Percentiles rank a stretch among this genome's conserved stretches.
Conservation (phyloP, 2,797 vertebrate genomes). For the Brachyrhaphis roseni region DNA sequence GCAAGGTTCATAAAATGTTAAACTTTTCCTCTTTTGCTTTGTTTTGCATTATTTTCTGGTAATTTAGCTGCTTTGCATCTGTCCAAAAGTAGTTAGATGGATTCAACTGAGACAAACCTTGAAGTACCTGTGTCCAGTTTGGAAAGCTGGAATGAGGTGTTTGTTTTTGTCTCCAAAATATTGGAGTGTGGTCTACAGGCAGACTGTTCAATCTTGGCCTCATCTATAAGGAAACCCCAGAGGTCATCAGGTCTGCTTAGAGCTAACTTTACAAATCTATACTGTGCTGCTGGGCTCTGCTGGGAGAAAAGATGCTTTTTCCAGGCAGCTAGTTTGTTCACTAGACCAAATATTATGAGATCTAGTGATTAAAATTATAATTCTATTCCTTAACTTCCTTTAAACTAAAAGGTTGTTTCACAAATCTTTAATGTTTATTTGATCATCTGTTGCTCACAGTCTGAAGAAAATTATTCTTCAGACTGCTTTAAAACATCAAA, state of each 20-base stretch:
- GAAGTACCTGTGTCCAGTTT: not conserved
- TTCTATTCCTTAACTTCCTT: not conserved
- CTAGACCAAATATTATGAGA: not conserved
- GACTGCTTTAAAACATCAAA: not conserved
- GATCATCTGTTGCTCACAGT: not conserved
- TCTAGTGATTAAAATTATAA: not conserved
- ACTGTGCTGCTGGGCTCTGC: no score
- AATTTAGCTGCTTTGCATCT: not conserved
- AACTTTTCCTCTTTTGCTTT: not conserved
- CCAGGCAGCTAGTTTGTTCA: not conserved
- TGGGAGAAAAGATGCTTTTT: no score
- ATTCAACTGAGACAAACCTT: not conserved
- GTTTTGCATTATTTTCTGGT: not conserved
- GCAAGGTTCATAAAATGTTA: not conserved
- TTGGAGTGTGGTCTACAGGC: not conserved
- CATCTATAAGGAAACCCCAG: not conserved
- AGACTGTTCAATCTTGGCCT: not conserved
- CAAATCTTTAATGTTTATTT: no score
- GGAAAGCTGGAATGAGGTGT: not conserved
- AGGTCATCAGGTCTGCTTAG: not conserved
- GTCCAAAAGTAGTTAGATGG: not conserved
- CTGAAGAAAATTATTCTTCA: not conserved
- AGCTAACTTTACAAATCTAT: not conserved
- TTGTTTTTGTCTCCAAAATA: not conserved
- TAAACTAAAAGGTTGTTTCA: no score